phyloP scores from a whole-genome alignment of 2,888 invertebrate species.

The Eristalinus sepulchralis region DNA sequence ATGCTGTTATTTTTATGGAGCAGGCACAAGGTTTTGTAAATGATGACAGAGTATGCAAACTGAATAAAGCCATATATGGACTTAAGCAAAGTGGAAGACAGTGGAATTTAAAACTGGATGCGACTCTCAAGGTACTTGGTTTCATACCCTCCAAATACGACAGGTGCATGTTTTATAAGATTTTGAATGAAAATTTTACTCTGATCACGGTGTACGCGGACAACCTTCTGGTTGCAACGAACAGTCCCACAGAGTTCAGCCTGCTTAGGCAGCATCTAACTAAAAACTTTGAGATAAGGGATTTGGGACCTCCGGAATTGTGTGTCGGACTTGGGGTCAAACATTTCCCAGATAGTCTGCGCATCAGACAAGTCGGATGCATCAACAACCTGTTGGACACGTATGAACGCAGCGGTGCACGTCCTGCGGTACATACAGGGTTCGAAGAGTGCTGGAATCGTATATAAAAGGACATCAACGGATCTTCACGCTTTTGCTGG shows the following conservation, averaged over 20 bases:
- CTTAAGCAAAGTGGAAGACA: slow-evolving; percentile 18
- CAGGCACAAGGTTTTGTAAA: slow-evolving; percentile 11
- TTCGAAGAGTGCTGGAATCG: not conserved
- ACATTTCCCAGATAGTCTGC: too few species aligned
- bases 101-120: slow-evolving; percentile 12
- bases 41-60: slow-evolving; percentile 7
- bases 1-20: slow-evolving; percentile 2
- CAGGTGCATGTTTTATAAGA: slow-evolving; percentile 16
- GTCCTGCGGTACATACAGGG: too few species aligned
- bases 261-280: too few species aligned
- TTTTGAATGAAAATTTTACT: not conserved
- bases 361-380: too few species aligned
- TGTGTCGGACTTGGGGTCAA: too few species aligned
- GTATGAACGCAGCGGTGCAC: slow-evolving; percentile 8
- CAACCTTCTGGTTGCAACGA: too few species aligned
- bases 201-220: slow-evolving; percentile 19
- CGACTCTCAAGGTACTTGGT: not conserved
- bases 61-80: slow-evolving; percentile 28
- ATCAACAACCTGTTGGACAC: too few species aligned
- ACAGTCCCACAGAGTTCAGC: too few species aligned
- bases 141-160: slow-evolving; percentile 21
- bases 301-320: too few species aligned
- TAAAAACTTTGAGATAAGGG: too few species aligned
- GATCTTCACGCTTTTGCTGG: too few species aligned
- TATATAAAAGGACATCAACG: slow-evolving; percentile 9